Base-by-base conservation (phyloP, 2,888 invertebrate species). In the Tachina fera region DNA sequence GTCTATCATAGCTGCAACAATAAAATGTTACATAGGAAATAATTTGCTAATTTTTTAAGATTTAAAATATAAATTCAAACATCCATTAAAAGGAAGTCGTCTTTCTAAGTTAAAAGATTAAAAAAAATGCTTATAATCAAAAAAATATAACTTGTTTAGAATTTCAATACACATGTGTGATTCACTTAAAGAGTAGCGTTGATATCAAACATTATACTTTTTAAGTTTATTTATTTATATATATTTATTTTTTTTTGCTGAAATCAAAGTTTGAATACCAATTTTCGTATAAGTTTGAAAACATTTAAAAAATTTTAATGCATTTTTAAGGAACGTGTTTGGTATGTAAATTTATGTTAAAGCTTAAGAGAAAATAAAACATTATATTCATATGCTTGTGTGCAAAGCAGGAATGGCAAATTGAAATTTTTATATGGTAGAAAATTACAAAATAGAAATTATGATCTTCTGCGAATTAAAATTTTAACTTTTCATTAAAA, bases 191-290 rank as follows among this genome's bases (percentile, higher is more conserved):
- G n/a, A 31, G 31, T 43, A 65, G 63, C 68, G 67, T 41, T 56
- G 56, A 56, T 43, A 67, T 70, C n/a, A 45, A 65, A 43, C 14
- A 56, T 19, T 39, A 9, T n/a, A 56, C 60, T 10, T 65, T 39
- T 22, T 9, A 43, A 31, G 43, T 45, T 61, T 53, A 11, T 31
- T 39, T 56, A 1, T 41, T 10, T n/a, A 14, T 56, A 58, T 74
- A 13, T 43, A n/a, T n/a, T n/a, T n/a, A n/a, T 63, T 60, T 9
- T 60, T 51, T 75, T 71, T 63, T 63, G 45, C 70, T 58, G 39
- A 70, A 82, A 78, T 78, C 78, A 65, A 53, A 65, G 63, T 75
- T 11, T 82, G 85, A 74, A 85, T 85, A 82, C 70, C 6, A 85
- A 83, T 67, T 72, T 41, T 58, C 9, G 6, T 63, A 58, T 45